Evolutionary conservation across 1,140 invertebrate genomes (phyloP), one percentile per base, ranked within the genome.

Genomic region (Chelonus insularis): DNA sequence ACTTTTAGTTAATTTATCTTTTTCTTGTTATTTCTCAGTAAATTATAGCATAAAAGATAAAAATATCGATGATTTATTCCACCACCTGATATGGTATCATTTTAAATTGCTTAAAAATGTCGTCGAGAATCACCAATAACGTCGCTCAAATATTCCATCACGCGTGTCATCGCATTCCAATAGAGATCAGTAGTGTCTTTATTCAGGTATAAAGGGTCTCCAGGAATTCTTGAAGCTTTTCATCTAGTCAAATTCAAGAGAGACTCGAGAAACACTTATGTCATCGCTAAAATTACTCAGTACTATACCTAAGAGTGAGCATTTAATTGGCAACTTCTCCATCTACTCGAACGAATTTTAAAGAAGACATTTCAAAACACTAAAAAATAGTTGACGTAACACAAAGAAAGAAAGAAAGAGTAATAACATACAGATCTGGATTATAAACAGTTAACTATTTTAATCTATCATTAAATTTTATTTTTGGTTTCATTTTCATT

Each of bases 231-330:
- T 21, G 23, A 14, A 20, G 23, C n/a, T 29, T 57, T 57, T 21
- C 55, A 23, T 36, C 12, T 39, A 21, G 14, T 45, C 8, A 37
- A 16, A 18, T 48, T 51, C 14, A 37, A 48, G 32, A 16, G 7
- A 16, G 18, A 39, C n/a, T 41, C 21, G 14, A 18, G 7, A 20
- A 29, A 18, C 29, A 18, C 32, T 18, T 55, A 66, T 71, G 69
- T 73, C 73, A 74, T 74, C 70, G 72, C 73, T 74, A 73, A 74
- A 74, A 71, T 73, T 65, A 68, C 55, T 55, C 48, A 50, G 23
- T 39, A n/a, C n/a, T n/a, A n/a, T n/a, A 41, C 39, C n/a, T 45
- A 57, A 57, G 23, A 45, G 48, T 60, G 32, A 39, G 21, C 8
- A 39, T 41, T 39, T 60, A 60, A 48, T 59, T 48, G 45, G 16